These are phyloP conservation scores for Acromyrmex charruanus DNA, from an alignment of 1,140 invertebrate species.

Conservation along the genomic window DNA sequence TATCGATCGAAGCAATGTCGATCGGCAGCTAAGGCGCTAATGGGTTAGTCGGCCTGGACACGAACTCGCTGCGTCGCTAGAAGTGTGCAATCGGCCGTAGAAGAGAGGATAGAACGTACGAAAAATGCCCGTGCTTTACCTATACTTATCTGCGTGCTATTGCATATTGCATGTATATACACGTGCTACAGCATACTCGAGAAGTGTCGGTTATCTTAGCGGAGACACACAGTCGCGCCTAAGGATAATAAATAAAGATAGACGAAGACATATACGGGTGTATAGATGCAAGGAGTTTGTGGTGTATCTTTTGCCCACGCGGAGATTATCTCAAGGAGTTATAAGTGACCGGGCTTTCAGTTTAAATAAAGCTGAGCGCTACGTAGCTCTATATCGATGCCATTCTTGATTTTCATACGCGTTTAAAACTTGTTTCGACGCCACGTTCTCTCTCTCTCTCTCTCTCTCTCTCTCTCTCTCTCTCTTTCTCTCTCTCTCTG, in stretches of 20 bases:
- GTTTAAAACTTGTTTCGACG: constrained; percentile 24
- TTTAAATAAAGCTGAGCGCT: constrained; percentile 77
- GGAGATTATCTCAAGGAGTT: constrained; percentile 84
- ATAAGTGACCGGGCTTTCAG: constrained; percentile 81
- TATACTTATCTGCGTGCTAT: constrained; percentile 6
- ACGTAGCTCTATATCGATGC: constrained; percentile 44
- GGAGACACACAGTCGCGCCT: constrained; percentile 72
- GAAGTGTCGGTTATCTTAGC: constrained; percentile 57
- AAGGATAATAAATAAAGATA: constrained; percentile 84
- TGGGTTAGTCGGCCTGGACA: constrained; percentile 73
- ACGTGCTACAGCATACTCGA: constrained; percentile 28
- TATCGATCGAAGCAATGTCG: constrained; percentile 76
- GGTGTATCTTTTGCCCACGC: constrained; percentile 78
- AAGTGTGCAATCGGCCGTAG: constrained; percentile 40
- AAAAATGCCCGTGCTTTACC: constrained; percentile 58
- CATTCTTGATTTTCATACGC: constrained; percentile 44
- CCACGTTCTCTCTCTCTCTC: not conserved
- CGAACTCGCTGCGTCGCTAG: constrained; percentile 28
- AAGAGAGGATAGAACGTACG: constrained; percentile 62
- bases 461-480: not conserved
- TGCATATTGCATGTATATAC: not conserved
- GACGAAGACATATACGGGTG: constrained; percentile 75
- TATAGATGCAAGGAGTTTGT: constrained; percentile 57
- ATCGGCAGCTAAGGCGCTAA: constrained; percentile 74
- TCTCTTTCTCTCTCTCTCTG: not conserved